phyloP scores from a whole-genome alignment of 2,113 vertebrate species.

The Chlamydotis undulata region DNA sequence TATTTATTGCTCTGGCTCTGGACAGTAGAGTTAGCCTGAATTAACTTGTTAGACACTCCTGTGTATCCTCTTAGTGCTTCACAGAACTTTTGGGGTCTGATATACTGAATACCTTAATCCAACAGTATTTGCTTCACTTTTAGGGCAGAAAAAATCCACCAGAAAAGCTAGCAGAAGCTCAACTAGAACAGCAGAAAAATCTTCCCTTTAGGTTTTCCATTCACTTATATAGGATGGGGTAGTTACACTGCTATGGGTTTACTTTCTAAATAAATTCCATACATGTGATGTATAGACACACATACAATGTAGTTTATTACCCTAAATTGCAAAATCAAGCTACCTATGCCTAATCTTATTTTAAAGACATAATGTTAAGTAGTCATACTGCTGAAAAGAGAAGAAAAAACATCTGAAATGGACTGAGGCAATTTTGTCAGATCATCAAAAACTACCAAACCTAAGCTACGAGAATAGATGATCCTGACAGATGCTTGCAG shows the following conservation, averaged over 20 bases:
- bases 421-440: constrained; percentile 20
- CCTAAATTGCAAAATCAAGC: neutral
- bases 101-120: neutral
- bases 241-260: neutral
- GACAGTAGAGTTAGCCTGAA: neutral
- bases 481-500: constrained; percentile 52
- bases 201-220: neutral
- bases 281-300: neutral
- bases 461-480: constrained; percentile 32
- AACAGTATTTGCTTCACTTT: neutral
- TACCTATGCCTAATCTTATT: neutral
- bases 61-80: neutral
- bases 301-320: neutral
- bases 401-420: neutral
- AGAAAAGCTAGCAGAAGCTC: neutral
- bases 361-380: neutral
- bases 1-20: neutral
- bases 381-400: neutral
- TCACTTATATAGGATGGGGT: neutral
- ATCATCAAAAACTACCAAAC: constrained; percentile 26
- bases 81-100: neutral
- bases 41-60: neutral
- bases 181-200: neutral
- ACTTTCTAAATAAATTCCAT: neutral
- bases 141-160: neutral